phyloP scores from a whole-genome alignment of 2,888 invertebrate genomes.

The Julus scandinavius region DNA sequence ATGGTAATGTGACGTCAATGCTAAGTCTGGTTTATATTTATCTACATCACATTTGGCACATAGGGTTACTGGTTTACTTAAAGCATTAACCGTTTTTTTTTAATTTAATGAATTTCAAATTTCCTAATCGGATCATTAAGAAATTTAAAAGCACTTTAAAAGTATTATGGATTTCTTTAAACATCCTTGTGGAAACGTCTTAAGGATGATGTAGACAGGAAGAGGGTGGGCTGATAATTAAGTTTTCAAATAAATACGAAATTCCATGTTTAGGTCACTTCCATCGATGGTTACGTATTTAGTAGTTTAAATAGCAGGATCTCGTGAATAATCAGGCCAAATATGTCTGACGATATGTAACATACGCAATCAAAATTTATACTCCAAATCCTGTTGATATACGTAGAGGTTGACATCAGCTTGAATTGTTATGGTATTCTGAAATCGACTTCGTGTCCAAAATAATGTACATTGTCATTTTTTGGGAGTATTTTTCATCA shows the following conservation, averaged over 20 bases:
- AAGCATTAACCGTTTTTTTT: not conserved
- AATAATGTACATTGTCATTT: not conserved
- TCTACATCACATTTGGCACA: conserved; percentile 5
- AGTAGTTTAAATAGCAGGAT: not conserved
- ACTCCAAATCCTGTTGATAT: not conserved
- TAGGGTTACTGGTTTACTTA: not conserved
- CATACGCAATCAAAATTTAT: not conserved
- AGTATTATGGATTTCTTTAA: not conserved
- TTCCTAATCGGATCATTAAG: not conserved
- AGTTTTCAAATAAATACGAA: not conserved
- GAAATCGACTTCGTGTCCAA: no score
- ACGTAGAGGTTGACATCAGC: no score
- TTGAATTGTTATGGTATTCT: not conserved
- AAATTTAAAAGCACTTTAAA: conserved; percentile 33
- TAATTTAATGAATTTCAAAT: not conserved
- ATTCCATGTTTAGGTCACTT: not conserved
- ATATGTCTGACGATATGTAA: not conserved
- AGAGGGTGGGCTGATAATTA: not conserved
- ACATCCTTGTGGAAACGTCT: not conserved
- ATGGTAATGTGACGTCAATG: not conserved
- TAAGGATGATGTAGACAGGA: not conserved
- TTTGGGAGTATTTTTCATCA: not conserved
- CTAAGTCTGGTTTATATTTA: conserved; percentile 1
- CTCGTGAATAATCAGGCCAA: not conserved
- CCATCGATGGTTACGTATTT: not conserved